Conservation (phyloP, 2,888 invertebrate genomes). For the Gymnosoma rotundatum region DNA sequence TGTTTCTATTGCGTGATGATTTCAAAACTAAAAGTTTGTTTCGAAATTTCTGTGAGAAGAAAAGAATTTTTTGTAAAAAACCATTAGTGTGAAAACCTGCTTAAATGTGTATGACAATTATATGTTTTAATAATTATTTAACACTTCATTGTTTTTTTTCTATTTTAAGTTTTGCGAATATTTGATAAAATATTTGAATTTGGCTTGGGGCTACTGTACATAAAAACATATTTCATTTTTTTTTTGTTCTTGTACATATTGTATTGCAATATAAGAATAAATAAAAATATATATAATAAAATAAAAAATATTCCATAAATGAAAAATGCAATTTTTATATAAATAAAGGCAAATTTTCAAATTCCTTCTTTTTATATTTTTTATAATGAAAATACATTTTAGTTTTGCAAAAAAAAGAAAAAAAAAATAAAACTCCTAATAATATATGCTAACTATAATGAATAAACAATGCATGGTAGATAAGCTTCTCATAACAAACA, state of each 20-base stretch:
- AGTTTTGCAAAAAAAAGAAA: constrained; percentile 39
- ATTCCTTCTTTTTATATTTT: constrained; percentile 55
- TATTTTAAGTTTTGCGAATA: neutral
- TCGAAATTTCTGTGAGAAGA: too few species aligned
- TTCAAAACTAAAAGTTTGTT: too few species aligned
- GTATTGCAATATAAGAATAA: constrained; percentile 41
- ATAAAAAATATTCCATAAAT: constrained; percentile 54
- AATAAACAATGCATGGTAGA: constrained; percentile 49
- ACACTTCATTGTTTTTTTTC: too few species aligned
- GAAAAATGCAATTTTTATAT: constrained; percentile 43
- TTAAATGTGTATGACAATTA: too few species aligned
- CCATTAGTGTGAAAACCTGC: too few species aligned
- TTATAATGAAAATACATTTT: constrained; percentile 41
- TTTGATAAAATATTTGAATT: too few species aligned
- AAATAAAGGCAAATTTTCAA: constrained; percentile 46
- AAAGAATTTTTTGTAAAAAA: too few species aligned
- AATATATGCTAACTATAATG: constrained; percentile 29
- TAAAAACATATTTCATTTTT: neutral
- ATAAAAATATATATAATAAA: constrained; percentile 25
- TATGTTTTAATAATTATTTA: too few species aligned
- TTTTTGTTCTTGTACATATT: constrained; percentile 54
- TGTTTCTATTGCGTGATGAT: too few species aligned
- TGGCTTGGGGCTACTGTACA: constrained; percentile 20
- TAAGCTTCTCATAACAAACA: constrained; percentile 61
- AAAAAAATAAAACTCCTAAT: constrained; percentile 11